Evolutionary conservation across 1,140 invertebrate genomes (phyloP), one percentile per base, ranked within the genome.

Genomic region (Geopemphigus sp.): DNA sequence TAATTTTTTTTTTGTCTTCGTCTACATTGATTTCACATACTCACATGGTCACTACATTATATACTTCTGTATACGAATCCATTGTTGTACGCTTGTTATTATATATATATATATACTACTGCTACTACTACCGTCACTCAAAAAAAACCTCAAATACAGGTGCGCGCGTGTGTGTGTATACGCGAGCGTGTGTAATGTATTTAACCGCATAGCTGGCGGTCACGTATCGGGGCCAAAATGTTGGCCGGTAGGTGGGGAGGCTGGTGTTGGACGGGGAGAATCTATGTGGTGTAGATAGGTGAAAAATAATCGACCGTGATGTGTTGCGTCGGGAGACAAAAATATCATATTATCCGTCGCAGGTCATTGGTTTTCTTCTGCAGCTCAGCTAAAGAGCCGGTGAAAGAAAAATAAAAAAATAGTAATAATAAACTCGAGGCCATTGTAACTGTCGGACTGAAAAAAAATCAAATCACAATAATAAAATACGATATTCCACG

Each of bases 331-430:
- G 56, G 32, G 74, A 59, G 74, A 78, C 32, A 63, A 57, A 78
- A 78, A 78, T 45, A 59, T 78, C 32, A 24, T 59, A 59, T 47
- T 68, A 50, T 70, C 54, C 73, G 74, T 61, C 57, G 39, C 74
- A 61, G 74, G 74, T 78, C 74, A 78, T 78, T 78, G 74, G 74
- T 78, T 78, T 78, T 78, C 54, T 61, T 61, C 54, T 78, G 74
- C 56, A 8, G 32, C 32, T 8, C 39, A 26, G 56, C 56, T 19
- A 61, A 45, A 56, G 50, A 74, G 26, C 19, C 29, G 29, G 70
- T 32, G 53, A 57, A 59, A 57, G 72, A 59, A 76, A 63, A 50
- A 50, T 63, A 59, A 45, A 59, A 68, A 12, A 68, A 68, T 22
- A 72, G 54, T 19, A 70, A 78, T 61, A 61, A 63, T 14, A 61